Evolutionary conservation across 2,113 vertebrate species (phyloP), one percentile per base, ranked within the genome.

Genomic region (Brachypodius melanocephalos): DNA sequence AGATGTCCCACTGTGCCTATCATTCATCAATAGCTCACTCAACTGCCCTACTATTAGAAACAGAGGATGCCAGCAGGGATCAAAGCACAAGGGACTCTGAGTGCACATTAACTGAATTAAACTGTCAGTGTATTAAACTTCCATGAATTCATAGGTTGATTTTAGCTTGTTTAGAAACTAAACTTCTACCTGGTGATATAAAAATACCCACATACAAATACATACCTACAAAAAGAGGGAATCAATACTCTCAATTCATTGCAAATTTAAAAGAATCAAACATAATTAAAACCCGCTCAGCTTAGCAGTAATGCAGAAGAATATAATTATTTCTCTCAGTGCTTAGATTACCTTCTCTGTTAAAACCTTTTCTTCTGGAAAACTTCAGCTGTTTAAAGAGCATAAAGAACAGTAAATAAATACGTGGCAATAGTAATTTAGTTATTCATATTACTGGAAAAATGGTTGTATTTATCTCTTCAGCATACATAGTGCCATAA

Each of bases 221-320:
- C 40, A 88, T 48, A 55, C 61, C 63, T 79, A 25, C 66, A 88
- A 88, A 94, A 69, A 95, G 57, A 69, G 8, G 59, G 51, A 96
- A 96, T 94, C 92, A 68, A 96, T 96, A 59, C 31, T 93, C 68
- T 69, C 34, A 92, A 89, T 69, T 77, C 72, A 71, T 51, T 83
- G 65, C 78, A 89, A 93, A 89, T 94, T 92, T 94, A 79, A 49
- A 95, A 96, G 74, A 78, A 67, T 46, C 32, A 92, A 97, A 95
- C 87, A 91, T 86, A 97, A 95, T 97, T 95, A 96, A 96, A 97
- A 74, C 58, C 58, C 88, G 38, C 66, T 95, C 89, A 78, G 67
- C 36, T 65, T 94, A 94, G 87, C 59, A 94, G 86, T 31, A 83
- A 67, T 22, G 49, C 26, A 63, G 76, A 89, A 95, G 80, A 89